These are phyloP conservation scores for Noctua comes DNA, from an alignment of 2,888 invertebrate species.

Conservation along the genomic window DNA sequence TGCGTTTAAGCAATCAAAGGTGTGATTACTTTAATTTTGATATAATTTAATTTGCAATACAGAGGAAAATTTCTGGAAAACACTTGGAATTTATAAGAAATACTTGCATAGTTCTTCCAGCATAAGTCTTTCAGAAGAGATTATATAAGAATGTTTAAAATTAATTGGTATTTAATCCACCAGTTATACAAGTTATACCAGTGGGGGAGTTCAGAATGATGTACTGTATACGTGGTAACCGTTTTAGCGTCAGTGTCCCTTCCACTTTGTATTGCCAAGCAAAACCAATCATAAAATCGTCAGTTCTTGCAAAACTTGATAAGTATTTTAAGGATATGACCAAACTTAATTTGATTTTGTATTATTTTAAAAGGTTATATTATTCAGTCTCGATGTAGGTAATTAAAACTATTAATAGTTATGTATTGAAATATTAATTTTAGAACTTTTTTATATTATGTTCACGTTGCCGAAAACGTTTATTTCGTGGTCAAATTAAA, in stretches of 20 bases:
- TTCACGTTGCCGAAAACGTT: not conserved
- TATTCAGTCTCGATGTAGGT: not conserved
- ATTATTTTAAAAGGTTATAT: not conserved
- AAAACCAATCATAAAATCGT: not conserved
- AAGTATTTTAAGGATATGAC: not conserved
- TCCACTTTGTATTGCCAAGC: not conserved
- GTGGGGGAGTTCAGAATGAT: too few relatives aligned
- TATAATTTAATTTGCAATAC: not conserved
- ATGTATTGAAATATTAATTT: conserved; percentile 5
- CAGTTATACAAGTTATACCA: not conserved
- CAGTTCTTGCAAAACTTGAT: not conserved
- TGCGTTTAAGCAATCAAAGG: not conserved
- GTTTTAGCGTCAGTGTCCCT: too few relatives aligned
- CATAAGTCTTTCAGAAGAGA: not conserved
- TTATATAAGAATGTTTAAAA: not conserved
- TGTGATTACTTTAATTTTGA: not conserved
- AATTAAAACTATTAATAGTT: not conserved
- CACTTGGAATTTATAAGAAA: too few relatives aligned
- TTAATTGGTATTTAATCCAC: not conserved
- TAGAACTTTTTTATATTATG: not conserved
- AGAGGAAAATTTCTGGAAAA: not conserved
- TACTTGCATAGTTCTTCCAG: not conserved
- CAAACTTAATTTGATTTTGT: not conserved
- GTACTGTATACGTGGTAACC: too few relatives aligned
- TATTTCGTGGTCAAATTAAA: not conserved